phyloP scores from a whole-genome alignment of 2,888 invertebrate species.

The Spilarctia lutea region DNA sequence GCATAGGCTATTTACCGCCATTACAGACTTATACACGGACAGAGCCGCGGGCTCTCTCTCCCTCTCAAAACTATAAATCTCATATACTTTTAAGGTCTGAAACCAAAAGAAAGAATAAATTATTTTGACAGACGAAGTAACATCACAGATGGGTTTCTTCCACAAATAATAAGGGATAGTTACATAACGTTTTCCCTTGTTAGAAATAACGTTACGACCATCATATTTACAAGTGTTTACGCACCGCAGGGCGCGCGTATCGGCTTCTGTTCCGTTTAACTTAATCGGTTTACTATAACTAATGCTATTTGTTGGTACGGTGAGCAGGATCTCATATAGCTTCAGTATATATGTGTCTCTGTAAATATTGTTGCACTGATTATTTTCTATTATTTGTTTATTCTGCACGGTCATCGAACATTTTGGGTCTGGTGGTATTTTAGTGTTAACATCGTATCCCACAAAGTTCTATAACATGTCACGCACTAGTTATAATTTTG shows the following conservation, averaged over 20 bases:
- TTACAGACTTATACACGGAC: too few species aligned
- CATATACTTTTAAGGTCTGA: background rate
- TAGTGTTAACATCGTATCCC: background rate
- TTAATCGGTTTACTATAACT: constrained; percentile 75
- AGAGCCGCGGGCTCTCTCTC: too few species aligned
- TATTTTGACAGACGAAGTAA: background rate
- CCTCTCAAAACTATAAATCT: background rate
- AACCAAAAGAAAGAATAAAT: background rate
- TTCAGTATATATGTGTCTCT: constrained; percentile 26
- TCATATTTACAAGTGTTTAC: constrained; percentile 59
- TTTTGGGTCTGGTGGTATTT: background rate
- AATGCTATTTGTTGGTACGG: constrained; percentile 71
- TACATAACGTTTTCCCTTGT: constrained; percentile 27
- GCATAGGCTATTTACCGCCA: too few species aligned
- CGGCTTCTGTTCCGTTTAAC: constrained; percentile 52
- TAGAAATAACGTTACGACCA: constrained; percentile 24
- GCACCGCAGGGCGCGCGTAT: constrained; percentile 50
- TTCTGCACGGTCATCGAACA: background rate
- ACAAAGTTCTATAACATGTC: background rate
- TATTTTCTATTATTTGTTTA: constrained; percentile 4
- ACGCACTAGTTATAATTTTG: background rate
- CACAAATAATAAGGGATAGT: constrained; percentile 8
- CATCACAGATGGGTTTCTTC: background rate
- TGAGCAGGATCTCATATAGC: constrained; percentile 48
- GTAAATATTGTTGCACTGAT: constrained; percentile 20